Base-by-base conservation (phyloP, 2,888 invertebrate genomes). In the Acrobasis suavella region DNA sequence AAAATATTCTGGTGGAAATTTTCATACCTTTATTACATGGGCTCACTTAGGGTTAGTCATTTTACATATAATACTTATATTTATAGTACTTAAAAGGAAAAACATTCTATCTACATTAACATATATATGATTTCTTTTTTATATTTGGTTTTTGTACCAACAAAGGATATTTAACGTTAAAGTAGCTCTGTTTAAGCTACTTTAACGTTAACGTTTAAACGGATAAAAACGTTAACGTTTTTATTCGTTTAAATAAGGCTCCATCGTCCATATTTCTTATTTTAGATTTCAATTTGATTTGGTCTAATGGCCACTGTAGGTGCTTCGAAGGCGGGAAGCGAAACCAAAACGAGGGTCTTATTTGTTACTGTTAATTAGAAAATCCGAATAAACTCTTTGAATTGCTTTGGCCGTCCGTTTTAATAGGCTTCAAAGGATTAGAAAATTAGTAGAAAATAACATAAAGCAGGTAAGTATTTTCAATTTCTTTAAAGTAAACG, bases 351-450 rank as follows among this genome's bases (percentile, higher is more conserved):
- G 46, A 46, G 46, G 46, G 46, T 46, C 46, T 46, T 46, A 46
- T 46, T 46, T 46, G 46, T 46, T 46, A 46, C 46, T 46, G 46
- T 46, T 46, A 46, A 46, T 46, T 46, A 46, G 46, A n/a, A 46
- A 46, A 46, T 46, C 46, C 46, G n/a, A 46, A 46, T 46, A 14
- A 46, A 46, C 14, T 46, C 46, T 46, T 14, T 12, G 14, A 14
- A 46, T 46, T n/a, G n/a, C n/a, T 46, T 46, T 14, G 14, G 6
- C 46, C 46, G 46, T 46, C 46, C 46, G 14, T 46, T 46, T 46
- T 14, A 14, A 46, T n/a, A 46, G n/a, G 14, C 46, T 46, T 9
- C 5, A 46, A 46, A 46, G 12, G 14, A 46, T 12, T n/a, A 46
- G 7, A 7, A 46, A 46, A 14, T 14, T 0, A 42, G 14, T 12